Conservation (phyloP, 2,797 vertebrate species). For the Benthosema pterotum region DNA sequence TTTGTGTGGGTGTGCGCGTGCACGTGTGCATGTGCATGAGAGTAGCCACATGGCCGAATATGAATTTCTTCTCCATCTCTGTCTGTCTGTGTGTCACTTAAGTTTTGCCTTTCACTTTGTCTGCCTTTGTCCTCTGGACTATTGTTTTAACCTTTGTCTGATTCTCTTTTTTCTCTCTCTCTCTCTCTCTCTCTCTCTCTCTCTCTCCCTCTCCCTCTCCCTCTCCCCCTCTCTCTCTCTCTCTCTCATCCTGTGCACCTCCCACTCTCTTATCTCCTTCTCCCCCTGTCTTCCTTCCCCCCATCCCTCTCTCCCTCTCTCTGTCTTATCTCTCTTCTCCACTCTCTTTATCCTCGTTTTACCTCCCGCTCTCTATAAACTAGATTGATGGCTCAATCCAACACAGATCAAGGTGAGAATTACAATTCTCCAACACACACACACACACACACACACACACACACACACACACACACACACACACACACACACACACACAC, state of each 20-base stretch:
- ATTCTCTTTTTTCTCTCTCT: background rate
- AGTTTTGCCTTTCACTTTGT: too few species aligned
- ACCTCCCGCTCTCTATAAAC: constrained; percentile 61
- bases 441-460: constrained; percentile 8
- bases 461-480: constrained; percentile 18
- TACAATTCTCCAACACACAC: constrained; percentile 52
- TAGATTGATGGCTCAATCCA: constrained; percentile 71
- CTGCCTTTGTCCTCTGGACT: too few species aligned
- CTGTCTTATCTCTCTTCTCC: constrained; percentile 44
- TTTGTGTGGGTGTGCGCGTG: constrained; percentile 3
- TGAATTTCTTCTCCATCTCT: too few species aligned
- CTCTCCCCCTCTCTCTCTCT: background rate
- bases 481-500: constrained; percentile 19
- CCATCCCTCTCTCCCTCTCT: background rate
- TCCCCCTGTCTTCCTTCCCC: too few species aligned
- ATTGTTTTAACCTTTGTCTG: background rate
- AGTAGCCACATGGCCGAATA: too few species aligned
- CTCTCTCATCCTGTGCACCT: background rate
- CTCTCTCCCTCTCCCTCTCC: constrained; percentile 8
- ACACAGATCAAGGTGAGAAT: constrained; percentile 69
- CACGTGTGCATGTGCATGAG: too few species aligned
- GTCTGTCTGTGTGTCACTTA: background rate
- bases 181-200: constrained; percentile 4
- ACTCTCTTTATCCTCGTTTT: constrained; percentile 61
- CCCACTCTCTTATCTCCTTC: too few species aligned